Base-by-base conservation (phyloP, 2,797 vertebrate genomes). In the Coracias cyanogaster region DNA sequence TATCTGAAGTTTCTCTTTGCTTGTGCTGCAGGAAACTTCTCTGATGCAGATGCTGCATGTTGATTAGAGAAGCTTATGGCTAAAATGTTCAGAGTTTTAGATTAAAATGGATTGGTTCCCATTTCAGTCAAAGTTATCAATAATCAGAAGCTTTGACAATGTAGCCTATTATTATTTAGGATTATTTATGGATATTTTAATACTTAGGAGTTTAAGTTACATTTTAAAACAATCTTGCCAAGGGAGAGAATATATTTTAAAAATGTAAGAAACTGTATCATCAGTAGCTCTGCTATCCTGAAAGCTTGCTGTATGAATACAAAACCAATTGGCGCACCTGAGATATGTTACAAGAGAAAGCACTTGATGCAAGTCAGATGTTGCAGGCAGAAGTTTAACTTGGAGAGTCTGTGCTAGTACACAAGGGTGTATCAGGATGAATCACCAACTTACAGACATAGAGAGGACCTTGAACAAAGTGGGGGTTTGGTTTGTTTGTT, bases 161-260 rank as follows among this genome's bases (percentile, higher is more conserved):
- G 29, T 67, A 82, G 24, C 41, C 39, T 58, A 25, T 54, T 67
- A 67, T 93, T 91, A 65, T 49, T 45, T 48, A 58, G 24, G 37
- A 82, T 84, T 94, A 82, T 86, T 88, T 86, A 55, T 62, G 26
- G 58, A 22, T 73, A 49, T 82, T 95, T 86, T 69, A 93, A 69
- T 55, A 76, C 43, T 72, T 66, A 15, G 5, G 7, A 22, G 28
- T 77, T 93, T 58, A 65, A 79, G 37, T 91, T 76, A 52, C 46
- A 22, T 79, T 92, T 93, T 83, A 55, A 58, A 92, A 66, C 73
- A 33, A 5, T 81, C 26, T 73, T 79, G 5, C 54, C 51, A 81
- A 70, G 41, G 37, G n/a, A 88, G 43, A 93, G 73, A 88, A 78
- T 74, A 26, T 94, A 8, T 77, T 95, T 55, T 18, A 86, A 76